A percentile compares a stretch with the other conserved stretches of the same genome.
Conservation (phyloP, 1,140 invertebrate genomes). For the Pseudobourletiella spinata region DNA sequence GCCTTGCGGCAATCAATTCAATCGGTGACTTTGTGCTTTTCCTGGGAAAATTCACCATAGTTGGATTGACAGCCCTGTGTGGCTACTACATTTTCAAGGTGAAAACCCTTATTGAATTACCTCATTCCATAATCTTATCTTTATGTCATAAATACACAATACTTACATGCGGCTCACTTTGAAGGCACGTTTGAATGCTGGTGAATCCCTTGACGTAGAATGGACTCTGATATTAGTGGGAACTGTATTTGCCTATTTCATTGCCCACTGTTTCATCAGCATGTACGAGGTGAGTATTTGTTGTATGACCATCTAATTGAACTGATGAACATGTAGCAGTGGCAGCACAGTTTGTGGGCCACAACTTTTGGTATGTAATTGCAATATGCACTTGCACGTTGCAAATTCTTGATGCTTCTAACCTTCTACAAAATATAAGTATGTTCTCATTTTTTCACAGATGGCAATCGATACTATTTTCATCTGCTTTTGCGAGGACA, state of each 20-base stretch:
- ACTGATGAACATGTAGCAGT: too few species aligned
- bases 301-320: background rate
- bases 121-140: background rate
- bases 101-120: background rate
- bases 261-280: conserved; percentile 64
- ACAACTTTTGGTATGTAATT: background rate
- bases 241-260: conserved; percentile 60
- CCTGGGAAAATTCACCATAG: conserved; percentile 60
- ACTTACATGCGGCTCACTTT: conserved; percentile 33
- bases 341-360: too few species aligned
- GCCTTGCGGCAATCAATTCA: conserved; percentile 64
- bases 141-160: too few species aligned
- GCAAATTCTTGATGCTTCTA: background rate
- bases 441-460: conserved; percentile 44
- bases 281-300: conserved; percentile 60
- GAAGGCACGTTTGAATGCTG: background rate
- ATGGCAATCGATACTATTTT: conserved; percentile 76
- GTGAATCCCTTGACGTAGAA: conserved; percentile 48
- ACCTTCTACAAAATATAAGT: too few species aligned
- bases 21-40: conserved; percentile 70
- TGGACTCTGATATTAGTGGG: conserved; percentile 57
- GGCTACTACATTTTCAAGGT: conserved; percentile 55
- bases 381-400: background rate
- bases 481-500: conserved; percentile 74
- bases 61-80: conserved; percentile 51